A percentile compares a stretch with the other conserved stretches of the same genome.
These are phyloP conservation scores for Rotaria macrura DNA, from an alignment of 2,888 invertebrate genomes.

Conservation along the genomic window DNA sequence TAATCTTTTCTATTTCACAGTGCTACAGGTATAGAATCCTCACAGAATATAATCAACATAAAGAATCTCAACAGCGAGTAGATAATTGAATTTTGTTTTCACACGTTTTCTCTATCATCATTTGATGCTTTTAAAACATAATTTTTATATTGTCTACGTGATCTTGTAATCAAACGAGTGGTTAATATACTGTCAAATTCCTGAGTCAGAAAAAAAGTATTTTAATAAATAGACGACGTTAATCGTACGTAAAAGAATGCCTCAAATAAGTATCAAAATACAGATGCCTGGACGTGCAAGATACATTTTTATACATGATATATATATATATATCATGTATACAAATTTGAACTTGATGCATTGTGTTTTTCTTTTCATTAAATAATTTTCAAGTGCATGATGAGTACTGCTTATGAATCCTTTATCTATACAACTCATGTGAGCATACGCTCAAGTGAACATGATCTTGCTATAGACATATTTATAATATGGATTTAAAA, in stretches of 20 bases:
- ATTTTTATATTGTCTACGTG: neutral
- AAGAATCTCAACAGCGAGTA: neutral
- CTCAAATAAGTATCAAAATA: neutral
- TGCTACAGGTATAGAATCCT: neutral
- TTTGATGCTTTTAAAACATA: neutral
- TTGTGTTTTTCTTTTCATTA: neutral
- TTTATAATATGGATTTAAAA: too few species aligned
- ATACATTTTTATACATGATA: too few species aligned
- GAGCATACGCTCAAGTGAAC: too few species aligned
- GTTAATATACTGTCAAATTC: neutral
- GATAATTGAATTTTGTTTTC: neutral
- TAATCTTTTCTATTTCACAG: neutral
- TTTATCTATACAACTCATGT: neutral
- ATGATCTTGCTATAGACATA: too few species aligned
- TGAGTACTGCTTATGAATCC: neutral
- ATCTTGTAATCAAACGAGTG: neutral
- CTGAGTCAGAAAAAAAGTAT: neutral
- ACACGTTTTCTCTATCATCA: neutral
- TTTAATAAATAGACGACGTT: neutral
- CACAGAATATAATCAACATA: neutral
- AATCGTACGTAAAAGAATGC: neutral
- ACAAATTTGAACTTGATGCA: neutral
- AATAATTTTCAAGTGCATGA: too few species aligned
- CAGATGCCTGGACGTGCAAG: neutral
- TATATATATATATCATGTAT: neutral